phyloP scores from a whole-genome alignment of 92 coral and sea anemone species.

The Muricea muricata region DNA sequence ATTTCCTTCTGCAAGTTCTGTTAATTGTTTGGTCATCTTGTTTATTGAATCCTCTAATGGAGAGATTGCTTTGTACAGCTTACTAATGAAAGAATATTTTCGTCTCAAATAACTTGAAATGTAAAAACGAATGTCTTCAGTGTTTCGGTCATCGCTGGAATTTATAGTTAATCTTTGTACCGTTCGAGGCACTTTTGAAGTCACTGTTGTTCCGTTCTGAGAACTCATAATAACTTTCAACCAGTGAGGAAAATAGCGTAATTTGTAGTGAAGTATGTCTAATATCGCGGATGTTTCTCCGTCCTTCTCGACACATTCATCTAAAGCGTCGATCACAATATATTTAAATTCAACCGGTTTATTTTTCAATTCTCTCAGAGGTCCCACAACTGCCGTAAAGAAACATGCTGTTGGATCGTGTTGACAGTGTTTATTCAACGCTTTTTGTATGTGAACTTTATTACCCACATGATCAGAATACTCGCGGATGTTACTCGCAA shows the following conservation, averaged over 20 bases:
- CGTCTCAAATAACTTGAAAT: slow-evolving; percentile 22
- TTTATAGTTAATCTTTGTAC: slow-evolving; percentile 48
- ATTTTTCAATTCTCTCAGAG: slow-evolving; percentile 47
- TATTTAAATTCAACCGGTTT: slow-evolving; percentile 42
- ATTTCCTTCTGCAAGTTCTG: slow-evolving; percentile 57
- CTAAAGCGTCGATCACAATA: slow-evolving; percentile 76
- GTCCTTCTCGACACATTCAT: slow-evolving; percentile 67
- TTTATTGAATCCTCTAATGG: background rate
- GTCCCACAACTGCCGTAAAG: slow-evolving; percentile 47
- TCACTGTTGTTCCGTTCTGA: slow-evolving; percentile 54
- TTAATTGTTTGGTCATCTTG: background rate
- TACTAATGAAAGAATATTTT: background rate
- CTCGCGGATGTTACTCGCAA: slow-evolving; percentile 58
- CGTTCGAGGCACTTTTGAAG: slow-evolving; percentile 20
- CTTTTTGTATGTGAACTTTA: slow-evolving; percentile 52
- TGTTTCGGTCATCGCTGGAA: slow-evolving; percentile 64
- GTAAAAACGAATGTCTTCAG: slow-evolving; percentile 68
- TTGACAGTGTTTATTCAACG: slow-evolving; percentile 63
- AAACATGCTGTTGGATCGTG: slow-evolving; percentile 72
- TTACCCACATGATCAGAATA: slow-evolving; percentile 50
- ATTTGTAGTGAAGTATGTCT: slow-evolving; percentile 59
- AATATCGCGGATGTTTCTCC: slow-evolving; percentile 41
- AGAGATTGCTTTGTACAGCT: slow-evolving; percentile 7
- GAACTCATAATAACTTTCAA: slow-evolving; percentile 78
- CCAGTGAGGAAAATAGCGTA: slow-evolving; percentile 75